A percentile compares a stretch with the other conserved stretches of the same genome.
Conservation (phyloP, 2,113 vertebrate species). For the Thamnaconus septentrionalis region DNA sequence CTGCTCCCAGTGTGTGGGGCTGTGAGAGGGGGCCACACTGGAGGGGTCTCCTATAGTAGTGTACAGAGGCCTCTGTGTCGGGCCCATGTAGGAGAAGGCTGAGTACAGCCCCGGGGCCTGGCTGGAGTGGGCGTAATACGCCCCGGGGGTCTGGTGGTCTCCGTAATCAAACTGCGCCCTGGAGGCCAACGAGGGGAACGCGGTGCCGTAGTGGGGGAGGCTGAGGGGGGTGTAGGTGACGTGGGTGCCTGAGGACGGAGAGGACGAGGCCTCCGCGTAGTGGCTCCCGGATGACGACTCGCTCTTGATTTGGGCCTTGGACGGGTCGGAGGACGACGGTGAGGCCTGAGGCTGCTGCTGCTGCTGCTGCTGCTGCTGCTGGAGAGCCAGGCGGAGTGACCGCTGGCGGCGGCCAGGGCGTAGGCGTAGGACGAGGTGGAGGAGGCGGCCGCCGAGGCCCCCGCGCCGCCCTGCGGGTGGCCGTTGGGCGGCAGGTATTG, state of each 20-base stretch:
- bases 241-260: constrained; percentile 84
- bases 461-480: constrained; percentile 76
- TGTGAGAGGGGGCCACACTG: constrained; percentile 93
- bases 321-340: constrained; percentile 80
- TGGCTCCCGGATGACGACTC: constrained; percentile 84
- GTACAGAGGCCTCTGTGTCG: constrained; percentile 97
- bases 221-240: constrained; percentile 96
- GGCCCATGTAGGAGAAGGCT: constrained; percentile 99
- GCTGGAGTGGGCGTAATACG: constrained; percentile 94
- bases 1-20: constrained; percentile 99
- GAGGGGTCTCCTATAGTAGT: constrained; percentile 96
- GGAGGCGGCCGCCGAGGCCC: constrained; percentile 46
- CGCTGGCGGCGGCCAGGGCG: constrained; percentile 88
- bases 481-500: constrained; percentile 96
- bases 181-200: constrained; percentile 94
- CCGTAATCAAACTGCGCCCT: constrained; percentile 96
- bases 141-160: constrained; percentile 93
- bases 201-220: constrained; percentile 94
- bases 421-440: constrained; percentile 84
- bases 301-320: constrained; percentile 96
- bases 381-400: constrained; percentile 96
- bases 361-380: constrained; percentile 76
- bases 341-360: constrained; percentile 88
- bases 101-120: constrained; percentile 95
- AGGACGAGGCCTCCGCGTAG: constrained; percentile 85